These are phyloP conservation scores for Bos javanicus DNA, from an alignment of 2,113 vertebrate species.

Conservation along the genomic window DNA sequence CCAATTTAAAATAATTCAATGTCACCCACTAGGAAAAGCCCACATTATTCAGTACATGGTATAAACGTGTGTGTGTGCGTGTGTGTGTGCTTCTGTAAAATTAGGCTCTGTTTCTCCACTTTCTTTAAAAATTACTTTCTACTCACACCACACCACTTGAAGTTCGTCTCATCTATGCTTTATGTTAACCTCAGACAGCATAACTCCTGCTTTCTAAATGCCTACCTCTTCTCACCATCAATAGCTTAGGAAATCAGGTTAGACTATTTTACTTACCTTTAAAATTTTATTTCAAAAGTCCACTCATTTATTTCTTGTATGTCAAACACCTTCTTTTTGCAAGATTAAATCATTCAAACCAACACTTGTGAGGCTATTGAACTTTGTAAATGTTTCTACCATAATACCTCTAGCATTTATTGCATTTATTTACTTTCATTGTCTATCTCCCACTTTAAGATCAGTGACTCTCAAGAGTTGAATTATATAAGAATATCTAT, in stretches of 20 bases:
- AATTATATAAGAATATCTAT: not conserved
- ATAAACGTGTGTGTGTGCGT: not conserved
- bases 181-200: not conserved
- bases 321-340: not conserved
- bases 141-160: not conserved
- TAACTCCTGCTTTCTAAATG: not conserved
- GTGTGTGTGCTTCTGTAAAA: not conserved
- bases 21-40: not conserved
- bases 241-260: not conserved
- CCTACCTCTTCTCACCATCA: not conserved
- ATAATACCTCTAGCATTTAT: not conserved
- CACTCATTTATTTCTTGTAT: not conserved
- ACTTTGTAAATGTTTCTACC: not conserved
- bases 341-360: not conserved
- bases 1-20: not conserved
- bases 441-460: not conserved
- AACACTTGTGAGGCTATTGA: not conserved
- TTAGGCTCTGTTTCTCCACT: not conserved
- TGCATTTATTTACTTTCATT: not conserved
- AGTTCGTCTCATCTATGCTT: not conserved
- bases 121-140: not conserved
- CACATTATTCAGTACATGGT: not conserved
- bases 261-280: not conserved
- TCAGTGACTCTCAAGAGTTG: not conserved
- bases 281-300: not conserved